Conservation (phyloP, 2,113 vertebrate species). For the Pardalotus punctatus region DNA sequence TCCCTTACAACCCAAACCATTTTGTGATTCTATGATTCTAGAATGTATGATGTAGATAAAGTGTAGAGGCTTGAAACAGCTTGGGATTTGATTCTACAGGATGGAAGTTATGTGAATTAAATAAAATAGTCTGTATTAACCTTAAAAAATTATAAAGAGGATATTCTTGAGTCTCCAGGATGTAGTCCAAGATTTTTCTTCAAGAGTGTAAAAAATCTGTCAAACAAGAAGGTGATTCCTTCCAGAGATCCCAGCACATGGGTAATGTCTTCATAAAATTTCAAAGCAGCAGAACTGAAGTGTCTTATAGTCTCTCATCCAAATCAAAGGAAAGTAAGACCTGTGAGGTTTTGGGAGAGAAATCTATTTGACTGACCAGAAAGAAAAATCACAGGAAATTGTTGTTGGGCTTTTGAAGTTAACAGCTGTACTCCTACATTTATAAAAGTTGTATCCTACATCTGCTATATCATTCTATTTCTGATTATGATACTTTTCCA, state of each 20-base stretch:
- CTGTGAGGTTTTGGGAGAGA: background rate
- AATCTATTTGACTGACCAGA: background rate
- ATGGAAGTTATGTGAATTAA: background rate
- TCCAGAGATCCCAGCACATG: background rate
- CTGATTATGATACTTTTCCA: background rate
- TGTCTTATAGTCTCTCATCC: background rate
- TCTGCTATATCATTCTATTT: background rate
- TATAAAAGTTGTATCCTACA: background rate
- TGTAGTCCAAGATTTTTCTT: background rate
- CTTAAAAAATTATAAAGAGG: background rate
- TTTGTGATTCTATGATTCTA: background rate
- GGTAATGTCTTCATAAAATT: background rate
- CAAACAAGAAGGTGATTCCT: background rate
- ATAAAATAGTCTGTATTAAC: background rate
- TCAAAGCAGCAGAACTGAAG: background rate
- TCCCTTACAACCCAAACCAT: background rate
- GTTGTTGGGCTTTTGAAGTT: background rate
- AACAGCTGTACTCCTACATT: background rate
- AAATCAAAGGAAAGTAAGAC: background rate
- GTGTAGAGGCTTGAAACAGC: background rate
- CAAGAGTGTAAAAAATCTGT: background rate
- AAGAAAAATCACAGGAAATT: background rate
- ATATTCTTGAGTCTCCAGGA: background rate
- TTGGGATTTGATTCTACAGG: background rate
- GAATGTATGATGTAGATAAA: background rate